phyloP scores from a whole-genome alignment of 2,888 invertebrate genomes.

The Phania funesta region DNA sequence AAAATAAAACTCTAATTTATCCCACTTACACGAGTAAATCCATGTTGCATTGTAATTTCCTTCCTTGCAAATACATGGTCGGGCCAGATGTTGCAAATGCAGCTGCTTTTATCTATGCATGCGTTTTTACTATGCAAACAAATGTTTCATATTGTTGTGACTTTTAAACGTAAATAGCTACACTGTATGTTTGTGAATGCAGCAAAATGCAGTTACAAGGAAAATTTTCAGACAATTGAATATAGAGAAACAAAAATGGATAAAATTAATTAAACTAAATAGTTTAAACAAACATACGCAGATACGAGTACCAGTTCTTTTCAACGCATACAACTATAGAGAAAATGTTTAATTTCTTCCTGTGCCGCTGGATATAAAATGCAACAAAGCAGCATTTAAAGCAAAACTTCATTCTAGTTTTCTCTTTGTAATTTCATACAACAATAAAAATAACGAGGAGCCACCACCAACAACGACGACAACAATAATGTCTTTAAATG shows the following conservation, averaged over 20 bases:
- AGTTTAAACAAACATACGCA: slow-evolving; percentile 4
- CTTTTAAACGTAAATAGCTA: too few species aligned
- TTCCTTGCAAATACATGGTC: slow-evolving; percentile 15
- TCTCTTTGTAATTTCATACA: neutral
- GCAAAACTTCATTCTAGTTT: neutral
- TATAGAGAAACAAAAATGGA: neutral
- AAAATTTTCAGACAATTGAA: slow-evolving; percentile 2
- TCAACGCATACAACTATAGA: neutral
- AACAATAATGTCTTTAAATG: slow-evolving; percentile 25
- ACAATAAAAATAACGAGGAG: neutral
- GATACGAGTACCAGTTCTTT: neutral
- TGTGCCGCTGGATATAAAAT: neutral
- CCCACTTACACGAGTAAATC: neutral
- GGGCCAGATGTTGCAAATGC: slow-evolving; percentile 35
- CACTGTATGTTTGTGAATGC: too few species aligned
- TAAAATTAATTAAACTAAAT: slow-evolving; percentile 46
- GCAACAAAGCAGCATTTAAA: neutral
- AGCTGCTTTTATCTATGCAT: slow-evolving; percentile 27
- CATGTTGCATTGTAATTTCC: slow-evolving; percentile 25
- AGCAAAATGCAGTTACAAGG: neutral
- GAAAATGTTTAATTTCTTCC: slow-evolving; percentile 2
- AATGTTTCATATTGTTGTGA: slow-evolving; percentile 3
- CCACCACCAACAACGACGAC: neutral
- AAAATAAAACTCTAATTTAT: neutral
- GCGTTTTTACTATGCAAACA: neutral